These are phyloP conservation scores for Myotis brandtii DNA, from an alignment of 2,113 vertebrate genomes.

Conservation along the genomic window DNA sequence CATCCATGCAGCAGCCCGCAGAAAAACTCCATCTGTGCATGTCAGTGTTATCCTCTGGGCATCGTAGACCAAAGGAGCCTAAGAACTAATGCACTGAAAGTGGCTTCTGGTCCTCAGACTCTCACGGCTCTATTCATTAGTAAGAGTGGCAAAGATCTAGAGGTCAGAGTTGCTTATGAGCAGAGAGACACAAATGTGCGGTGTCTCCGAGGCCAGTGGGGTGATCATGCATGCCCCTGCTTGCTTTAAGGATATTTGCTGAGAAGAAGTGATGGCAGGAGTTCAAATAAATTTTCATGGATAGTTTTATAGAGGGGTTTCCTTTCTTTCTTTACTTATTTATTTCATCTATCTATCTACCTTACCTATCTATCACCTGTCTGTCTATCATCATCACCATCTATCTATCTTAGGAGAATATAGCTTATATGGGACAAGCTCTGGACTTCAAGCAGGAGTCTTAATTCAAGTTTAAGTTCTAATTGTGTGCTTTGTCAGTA, in stretches of 20 bases:
- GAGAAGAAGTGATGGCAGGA: background rate
- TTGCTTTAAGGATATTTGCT: background rate
- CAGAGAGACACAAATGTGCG: background rate
- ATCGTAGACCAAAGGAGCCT: background rate
- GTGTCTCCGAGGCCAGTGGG: background rate
- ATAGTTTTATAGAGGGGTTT: background rate
- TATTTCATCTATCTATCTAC: background rate
- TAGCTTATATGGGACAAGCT: background rate
- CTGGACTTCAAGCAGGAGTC: background rate
- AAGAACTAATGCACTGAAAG: background rate
- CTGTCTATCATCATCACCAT: background rate
- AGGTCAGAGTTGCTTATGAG: background rate
- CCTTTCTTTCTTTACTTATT: background rate
- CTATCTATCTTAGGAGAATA: background rate
- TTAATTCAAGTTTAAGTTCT: conserved; percentile 40
- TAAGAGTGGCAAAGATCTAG: background rate
- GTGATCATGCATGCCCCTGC: background rate
- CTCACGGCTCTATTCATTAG: background rate
- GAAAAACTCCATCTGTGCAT: rapidly evolving
- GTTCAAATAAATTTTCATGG: background rate
- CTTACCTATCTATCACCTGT: background rate
- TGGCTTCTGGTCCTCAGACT: background rate
- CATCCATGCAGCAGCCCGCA: background rate
- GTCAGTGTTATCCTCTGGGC: background rate
- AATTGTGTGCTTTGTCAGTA: background rate